Evolutionary conservation across 2,113 vertebrate species (phyloP).

Genomic region (Mastomys natalensis): DNA sequence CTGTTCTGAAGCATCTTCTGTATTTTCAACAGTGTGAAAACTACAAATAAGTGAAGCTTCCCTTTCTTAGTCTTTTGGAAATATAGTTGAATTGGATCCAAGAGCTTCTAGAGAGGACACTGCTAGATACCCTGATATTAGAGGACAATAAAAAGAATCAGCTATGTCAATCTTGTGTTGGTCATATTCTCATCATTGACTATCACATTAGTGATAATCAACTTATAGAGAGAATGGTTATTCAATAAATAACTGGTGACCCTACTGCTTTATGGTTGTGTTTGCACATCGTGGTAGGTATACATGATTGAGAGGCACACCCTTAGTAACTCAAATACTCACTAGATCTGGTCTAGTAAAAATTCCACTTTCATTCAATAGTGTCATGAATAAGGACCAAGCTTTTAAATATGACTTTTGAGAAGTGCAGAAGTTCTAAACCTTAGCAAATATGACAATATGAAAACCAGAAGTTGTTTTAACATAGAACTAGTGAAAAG

Average conservation of each 20-base stretch:
- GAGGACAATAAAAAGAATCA: not conserved
- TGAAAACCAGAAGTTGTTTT: not conserved
- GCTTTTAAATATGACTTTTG: not conserved
- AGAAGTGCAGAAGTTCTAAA: not conserved
- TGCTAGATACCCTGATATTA: not conserved
- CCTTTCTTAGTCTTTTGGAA: not conserved
- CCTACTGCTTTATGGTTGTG: not conserved
- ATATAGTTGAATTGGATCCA: not conserved
- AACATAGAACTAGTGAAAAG: not conserved
- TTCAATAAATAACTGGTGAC: not conserved
- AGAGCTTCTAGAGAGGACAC: not conserved
- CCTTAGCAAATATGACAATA: not conserved
- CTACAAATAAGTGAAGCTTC: not conserved
- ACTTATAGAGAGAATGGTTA: not conserved
- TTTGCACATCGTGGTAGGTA: not conserved
- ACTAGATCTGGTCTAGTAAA: not conserved
- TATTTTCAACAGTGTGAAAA: not conserved
- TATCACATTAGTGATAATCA: not conserved
- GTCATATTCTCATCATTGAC: not conserved
- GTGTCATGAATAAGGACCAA: too few species aligned
- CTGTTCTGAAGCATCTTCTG: not conserved
- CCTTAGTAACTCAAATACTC: not conserved
- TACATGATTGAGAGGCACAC: not conserved
- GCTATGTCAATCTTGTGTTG: not conserved
- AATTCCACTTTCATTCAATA: not conserved